These are phyloP conservation scores for Micromussa lordhowensis DNA, from an alignment of 92 coral and sea anemone species.

Conservation along the genomic window DNA sequence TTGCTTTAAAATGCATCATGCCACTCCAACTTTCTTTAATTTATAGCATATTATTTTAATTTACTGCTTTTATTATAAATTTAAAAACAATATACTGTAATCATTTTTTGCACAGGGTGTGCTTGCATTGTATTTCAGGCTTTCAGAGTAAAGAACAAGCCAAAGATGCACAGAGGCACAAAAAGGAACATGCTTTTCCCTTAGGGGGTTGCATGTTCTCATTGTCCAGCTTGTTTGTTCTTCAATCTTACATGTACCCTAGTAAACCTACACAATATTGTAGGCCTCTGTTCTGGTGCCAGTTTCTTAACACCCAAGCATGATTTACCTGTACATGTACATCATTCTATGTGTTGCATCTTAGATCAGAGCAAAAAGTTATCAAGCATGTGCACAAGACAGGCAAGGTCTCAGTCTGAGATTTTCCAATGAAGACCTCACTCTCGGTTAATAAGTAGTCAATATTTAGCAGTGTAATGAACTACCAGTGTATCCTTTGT, in stretches of 20 bases:
- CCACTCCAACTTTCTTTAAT: background rate
- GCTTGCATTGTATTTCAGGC: no score
- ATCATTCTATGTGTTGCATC: no score
- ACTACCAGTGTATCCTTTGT: constrained; percentile 1
- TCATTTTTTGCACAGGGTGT: no score
- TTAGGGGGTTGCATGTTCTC: background rate
- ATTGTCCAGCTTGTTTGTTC: background rate
- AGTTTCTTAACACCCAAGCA: background rate
- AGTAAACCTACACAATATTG: no score
- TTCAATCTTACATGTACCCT: no score
- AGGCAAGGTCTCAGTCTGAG: no score
- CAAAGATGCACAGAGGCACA: background rate
- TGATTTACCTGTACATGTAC: background rate
- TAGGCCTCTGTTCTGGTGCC: background rate
- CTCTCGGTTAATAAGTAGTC: no score
- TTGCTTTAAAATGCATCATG: constrained; percentile 24
- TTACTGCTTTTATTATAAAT: background rate
- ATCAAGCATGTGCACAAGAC: no score
- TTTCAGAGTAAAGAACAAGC: background rate
- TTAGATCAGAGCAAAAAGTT: no score
- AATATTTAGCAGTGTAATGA: background rate
- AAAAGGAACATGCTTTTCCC: background rate
- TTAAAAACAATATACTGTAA: no score
- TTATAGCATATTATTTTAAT: background rate
- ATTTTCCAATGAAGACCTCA: no score